Conservation (phyloP, 2,888 invertebrate genomes). For the Siphlonurus alternatus region DNA sequence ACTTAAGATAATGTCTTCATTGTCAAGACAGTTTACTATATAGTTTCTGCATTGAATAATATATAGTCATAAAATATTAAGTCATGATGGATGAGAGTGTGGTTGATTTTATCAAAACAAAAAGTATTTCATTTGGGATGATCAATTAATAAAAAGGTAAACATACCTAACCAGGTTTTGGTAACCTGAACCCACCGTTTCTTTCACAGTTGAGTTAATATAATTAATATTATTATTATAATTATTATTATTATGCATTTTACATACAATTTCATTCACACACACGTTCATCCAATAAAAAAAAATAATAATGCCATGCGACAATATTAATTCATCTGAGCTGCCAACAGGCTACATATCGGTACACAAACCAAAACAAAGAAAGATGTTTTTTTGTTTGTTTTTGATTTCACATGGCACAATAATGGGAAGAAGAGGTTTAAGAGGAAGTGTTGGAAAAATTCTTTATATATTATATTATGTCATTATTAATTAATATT, state of each 20-base stretch:
- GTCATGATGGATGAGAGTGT: no score
- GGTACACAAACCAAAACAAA: neutral
- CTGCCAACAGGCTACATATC: neutral
- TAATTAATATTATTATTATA: neutral
- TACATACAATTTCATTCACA: neutral
- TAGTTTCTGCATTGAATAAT: no score
- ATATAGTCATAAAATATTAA: no score
- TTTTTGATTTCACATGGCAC: neutral
- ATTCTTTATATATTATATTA: no score
- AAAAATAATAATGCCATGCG: neutral
- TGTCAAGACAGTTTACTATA: no score
- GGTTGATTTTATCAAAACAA: no score
- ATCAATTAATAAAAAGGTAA: neutral
- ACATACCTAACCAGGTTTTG: neutral
- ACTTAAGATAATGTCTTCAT: no score
- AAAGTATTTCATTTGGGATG: no score
- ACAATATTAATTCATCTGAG: neutral
- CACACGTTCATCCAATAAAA: neutral
- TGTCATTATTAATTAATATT: no score
- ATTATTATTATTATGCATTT: neutral
- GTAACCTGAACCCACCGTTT: slow-evolving; percentile 1
- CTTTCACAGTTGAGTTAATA: neutral
- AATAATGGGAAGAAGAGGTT: neutral
- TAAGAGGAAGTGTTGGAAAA: no score
- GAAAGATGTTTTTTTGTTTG: neutral